phyloP scores from a whole-genome alignment of 1,140 invertebrate species.

The Drosophila bifasciata region DNA sequence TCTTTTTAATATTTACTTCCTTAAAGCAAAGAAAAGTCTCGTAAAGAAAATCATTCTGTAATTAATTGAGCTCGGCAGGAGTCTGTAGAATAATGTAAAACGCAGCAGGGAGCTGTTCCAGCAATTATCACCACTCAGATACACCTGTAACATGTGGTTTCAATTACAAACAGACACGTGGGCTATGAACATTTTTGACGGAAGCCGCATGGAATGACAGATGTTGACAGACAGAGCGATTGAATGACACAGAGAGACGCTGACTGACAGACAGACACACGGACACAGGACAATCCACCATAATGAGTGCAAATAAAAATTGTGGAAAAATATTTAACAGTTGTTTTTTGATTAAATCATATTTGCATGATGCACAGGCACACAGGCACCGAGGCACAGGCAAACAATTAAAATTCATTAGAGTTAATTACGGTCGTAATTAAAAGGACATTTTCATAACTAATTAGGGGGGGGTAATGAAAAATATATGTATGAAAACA shows the following conservation, averaged over 20 bases:
- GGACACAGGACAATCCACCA: constrained; percentile 28
- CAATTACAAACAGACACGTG: constrained; percentile 41
- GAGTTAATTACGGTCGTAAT: constrained; percentile 70
- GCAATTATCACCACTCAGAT: background rate
- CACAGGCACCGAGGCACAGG: background rate
- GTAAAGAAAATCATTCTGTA: too few species aligned
- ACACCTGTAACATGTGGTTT: background rate
- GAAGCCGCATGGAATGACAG: constrained; percentile 62
- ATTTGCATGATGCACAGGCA: constrained; percentile 37
- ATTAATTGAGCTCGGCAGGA: too few species aligned
- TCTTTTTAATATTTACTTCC: too few species aligned
- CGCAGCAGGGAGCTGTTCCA: background rate
- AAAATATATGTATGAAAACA: constrained; percentile 26
- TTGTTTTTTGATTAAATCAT: constrained; percentile 61
- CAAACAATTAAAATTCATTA: constrained; percentile 73
- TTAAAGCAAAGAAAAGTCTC: too few species aligned
- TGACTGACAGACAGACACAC: constrained; percentile 48
- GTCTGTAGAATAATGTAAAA: too few species aligned
- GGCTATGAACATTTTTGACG: constrained; percentile 11
- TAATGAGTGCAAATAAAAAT: constrained; percentile 34
- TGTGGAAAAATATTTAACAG: constrained; percentile 40
- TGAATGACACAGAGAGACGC: constrained; percentile 16
- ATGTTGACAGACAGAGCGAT: constrained; percentile 47
- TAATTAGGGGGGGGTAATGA: constrained; percentile 55
- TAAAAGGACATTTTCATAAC: constrained; percentile 71